Evolutionary conservation across 2,113 vertebrate genomes (phyloP).

Genomic region (Electrona antarctica): DNA sequence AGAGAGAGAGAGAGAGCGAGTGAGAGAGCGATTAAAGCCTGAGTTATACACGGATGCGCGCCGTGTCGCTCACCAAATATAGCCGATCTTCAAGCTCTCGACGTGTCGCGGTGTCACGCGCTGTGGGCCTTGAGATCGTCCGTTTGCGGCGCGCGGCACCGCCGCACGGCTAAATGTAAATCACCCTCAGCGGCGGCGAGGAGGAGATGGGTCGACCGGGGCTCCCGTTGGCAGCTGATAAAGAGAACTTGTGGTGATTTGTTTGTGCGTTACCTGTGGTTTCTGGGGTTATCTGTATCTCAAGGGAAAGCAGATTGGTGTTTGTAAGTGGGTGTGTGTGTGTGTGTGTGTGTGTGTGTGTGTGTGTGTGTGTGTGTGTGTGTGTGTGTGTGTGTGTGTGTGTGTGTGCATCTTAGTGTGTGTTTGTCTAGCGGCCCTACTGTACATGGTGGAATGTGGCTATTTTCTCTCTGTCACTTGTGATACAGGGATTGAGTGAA

Average conservation of each 20-base stretch:
- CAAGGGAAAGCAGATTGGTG: constrained; percentile 57
- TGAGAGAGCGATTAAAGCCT: constrained; percentile 59
- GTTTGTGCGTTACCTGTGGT: constrained; percentile 72
- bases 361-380: neutral
- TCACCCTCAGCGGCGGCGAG: constrained; percentile 45
- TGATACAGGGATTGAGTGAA: constrained; percentile 68
- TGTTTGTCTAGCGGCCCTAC: constrained; percentile 46
- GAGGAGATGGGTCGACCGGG: constrained; percentile 69
- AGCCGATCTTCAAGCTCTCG: no score
- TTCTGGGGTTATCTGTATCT: constrained; percentile 73
- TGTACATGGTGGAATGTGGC: constrained; percentile 60
- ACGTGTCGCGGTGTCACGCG: no score
- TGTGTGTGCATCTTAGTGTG: constrained; percentile 10
- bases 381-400: neutral
- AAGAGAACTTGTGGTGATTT: constrained; percentile 75
- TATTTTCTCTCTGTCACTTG: constrained; percentile 70
- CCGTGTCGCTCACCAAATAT: no score
- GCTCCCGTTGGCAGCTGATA: constrained; percentile 71
- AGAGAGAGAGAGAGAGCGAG: constrained; percentile 29
- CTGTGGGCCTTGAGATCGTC: no score
- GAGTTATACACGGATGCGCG: no score
- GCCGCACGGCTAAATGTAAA: no score
- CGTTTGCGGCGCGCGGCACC: no score
- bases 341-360: constrained; percentile 12
- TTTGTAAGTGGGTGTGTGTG: constrained; percentile 4